Evolutionary conservation across 2,113 vertebrate species (phyloP).

Genomic region (Irena cyanogastra): DNA sequence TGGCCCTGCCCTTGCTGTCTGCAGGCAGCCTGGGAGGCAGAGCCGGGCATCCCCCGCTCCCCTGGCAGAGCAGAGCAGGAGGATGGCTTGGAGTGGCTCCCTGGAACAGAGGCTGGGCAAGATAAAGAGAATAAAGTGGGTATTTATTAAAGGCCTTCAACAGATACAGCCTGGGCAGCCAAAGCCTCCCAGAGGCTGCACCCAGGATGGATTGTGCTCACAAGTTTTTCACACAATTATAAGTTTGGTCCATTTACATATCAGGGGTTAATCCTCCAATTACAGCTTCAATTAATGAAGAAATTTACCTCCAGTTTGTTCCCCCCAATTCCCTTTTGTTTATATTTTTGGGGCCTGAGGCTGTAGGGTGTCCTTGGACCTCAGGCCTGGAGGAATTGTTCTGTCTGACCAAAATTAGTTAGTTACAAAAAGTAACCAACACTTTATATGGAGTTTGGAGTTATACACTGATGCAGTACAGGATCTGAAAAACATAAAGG

Average conservation of each 20-base stretch:
- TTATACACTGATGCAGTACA: background rate
- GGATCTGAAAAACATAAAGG: background rate
- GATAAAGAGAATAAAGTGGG: background rate
- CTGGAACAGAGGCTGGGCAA: fast-evolving
- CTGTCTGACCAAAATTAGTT: background rate
- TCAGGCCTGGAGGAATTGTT: background rate
- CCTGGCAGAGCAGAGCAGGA: background rate
- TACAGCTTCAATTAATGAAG: background rate
- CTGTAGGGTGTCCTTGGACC: fast-evolving
- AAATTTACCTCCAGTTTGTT: background rate
- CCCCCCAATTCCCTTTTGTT: background rate
- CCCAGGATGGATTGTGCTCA: background rate
- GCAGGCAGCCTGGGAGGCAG: background rate
- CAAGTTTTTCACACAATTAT: fast-evolving
- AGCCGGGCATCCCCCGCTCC: background rate
- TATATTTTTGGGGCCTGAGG: too few relatives aligned
- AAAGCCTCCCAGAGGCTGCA: background rate
- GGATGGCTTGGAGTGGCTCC: background rate
- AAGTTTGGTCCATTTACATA: background rate
- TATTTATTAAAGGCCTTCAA: background rate
- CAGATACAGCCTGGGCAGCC: background rate
- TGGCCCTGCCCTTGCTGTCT: background rate
- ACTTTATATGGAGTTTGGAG: background rate
- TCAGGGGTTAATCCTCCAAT: background rate
- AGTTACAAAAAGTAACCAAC: too few relatives aligned